Conservation (phyloP, 1,140 invertebrate species). For the Drosophila tropicalis region DNA sequence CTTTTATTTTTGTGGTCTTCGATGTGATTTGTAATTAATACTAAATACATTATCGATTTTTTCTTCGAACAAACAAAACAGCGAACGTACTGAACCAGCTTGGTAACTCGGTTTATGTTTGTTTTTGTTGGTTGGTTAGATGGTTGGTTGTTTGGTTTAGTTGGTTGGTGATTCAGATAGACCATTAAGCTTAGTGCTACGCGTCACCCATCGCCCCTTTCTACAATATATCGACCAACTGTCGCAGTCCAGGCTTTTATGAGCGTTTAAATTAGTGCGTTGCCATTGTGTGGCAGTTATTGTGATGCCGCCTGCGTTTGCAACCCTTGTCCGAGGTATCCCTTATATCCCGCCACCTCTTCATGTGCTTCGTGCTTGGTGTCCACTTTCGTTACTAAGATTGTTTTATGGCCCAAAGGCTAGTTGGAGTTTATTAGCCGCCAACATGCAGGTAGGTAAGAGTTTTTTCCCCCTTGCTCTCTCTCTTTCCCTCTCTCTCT, state of each 20-base stretch:
- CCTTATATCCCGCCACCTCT: not conserved
- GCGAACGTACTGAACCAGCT: not conserved
- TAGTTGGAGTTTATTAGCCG: conserved; percentile 27
- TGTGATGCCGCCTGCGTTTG: not conserved
- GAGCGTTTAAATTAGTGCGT: conserved; percentile 30
- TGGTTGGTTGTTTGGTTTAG: conserved; percentile 13
- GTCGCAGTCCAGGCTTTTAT: conserved; percentile 20
- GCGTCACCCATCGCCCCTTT: not conserved
- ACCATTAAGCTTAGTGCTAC: conserved; percentile 19
- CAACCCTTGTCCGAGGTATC: not conserved
- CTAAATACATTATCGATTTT: conserved; percentile 29
- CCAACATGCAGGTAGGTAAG: conserved; percentile 22
- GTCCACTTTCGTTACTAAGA: conserved; percentile 20
- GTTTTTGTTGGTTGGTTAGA: conserved; percentile 10
- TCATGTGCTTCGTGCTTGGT: conserved; percentile 2
- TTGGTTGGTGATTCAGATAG: conserved; percentile 19
- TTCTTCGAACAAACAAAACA: conserved; percentile 12
- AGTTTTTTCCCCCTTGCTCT: not conserved
- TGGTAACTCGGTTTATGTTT: not conserved
- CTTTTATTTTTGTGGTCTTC: conserved; percentile 16
- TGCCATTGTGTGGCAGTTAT: conserved; percentile 10
- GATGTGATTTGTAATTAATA: conserved; percentile 29
- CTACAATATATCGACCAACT: conserved; percentile 1
- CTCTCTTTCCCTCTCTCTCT: not conserved
- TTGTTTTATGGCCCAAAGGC: conserved; percentile 25